A percentile compares a stretch with the other conserved stretches of the same genome.
These are phyloP conservation scores for Peromyscus melanophrys DNA, from an alignment of 2,797 vertebrate species.

Conservation along the genomic window DNA sequence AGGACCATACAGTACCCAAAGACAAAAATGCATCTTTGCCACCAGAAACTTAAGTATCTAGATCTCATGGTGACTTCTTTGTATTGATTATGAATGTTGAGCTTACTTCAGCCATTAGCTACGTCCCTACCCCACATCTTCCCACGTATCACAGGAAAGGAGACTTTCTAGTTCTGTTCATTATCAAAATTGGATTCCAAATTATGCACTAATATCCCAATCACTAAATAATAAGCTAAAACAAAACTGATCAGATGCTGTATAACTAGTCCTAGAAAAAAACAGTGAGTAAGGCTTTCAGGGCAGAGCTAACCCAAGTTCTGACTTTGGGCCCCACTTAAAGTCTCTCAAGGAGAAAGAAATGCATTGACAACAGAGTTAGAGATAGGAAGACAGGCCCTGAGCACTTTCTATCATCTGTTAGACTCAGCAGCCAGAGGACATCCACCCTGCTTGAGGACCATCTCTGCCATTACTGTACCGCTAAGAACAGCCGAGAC, in stretches of 20 bases:
- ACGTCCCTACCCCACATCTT: not conserved
- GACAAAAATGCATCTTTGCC: not conserved
- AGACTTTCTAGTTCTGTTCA: not conserved
- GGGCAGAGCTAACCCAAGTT: not conserved
- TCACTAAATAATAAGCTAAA: not conserved
- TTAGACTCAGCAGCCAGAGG: not conserved
- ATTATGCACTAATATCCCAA: not conserved
- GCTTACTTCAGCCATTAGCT: not conserved
- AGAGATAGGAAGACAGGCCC: not conserved
- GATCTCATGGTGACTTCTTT: not conserved
- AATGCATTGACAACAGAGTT: not conserved
- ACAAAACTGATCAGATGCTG: not conserved
- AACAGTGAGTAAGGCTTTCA: not conserved
- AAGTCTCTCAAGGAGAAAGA: not conserved
- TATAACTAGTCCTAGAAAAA: not conserved
- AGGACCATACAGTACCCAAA: not conserved
- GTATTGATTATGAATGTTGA: not conserved
- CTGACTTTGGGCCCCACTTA: not conserved
- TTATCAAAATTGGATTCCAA: not conserved
- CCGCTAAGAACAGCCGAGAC: not conserved
- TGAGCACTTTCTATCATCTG: not conserved
- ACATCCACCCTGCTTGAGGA: not conserved
- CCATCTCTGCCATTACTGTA: not conserved
- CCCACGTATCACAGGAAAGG: not conserved
- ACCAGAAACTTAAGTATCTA: not conserved